These are phyloP conservation scores for Zelostemma sp. DNA, from an alignment of 1,140 invertebrate species.

Conservation along the genomic window DNA sequence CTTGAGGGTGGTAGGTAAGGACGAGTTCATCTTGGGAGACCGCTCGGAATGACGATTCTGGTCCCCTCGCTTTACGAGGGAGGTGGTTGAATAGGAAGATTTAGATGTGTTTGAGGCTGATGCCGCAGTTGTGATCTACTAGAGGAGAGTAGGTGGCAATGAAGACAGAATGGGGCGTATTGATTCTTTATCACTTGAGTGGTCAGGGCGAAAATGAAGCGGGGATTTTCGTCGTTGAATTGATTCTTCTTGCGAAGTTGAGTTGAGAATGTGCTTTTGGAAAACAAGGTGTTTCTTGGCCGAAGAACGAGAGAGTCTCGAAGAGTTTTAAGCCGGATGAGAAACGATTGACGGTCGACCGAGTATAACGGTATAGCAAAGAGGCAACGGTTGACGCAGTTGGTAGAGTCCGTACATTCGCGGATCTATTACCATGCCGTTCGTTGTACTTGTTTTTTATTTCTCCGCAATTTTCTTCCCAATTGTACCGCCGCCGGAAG, in stretches of 20 bases:
- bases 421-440: constrained; percentile 45
- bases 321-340: constrained; percentile 45
- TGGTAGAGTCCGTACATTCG: constrained; percentile 40
- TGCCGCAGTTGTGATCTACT: background rate
- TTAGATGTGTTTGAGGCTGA: constrained; percentile 1
- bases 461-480: constrained; percentile 39
- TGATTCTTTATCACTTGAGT: background rate
- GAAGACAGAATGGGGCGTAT: background rate
- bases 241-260: background rate
- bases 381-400: constrained; percentile 39
- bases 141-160: background rate
- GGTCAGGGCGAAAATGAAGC: background rate
- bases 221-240: background rate
- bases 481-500: constrained; percentile 32
- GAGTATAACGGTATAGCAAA: constrained; percentile 39
- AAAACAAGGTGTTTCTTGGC: background rate
- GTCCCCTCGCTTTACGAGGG: background rate
- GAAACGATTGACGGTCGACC: constrained; percentile 43
- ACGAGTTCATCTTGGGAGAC: constrained; percentile 8
- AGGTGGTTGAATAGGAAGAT: constrained; percentile 3
- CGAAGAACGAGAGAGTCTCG: constrained; percentile 29
- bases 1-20: constrained; percentile 3
- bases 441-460: constrained; percentile 26
- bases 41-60: constrained; percentile 1
- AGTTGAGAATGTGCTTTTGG: background rate